These are phyloP conservation scores for Trichechus manatus DNA, from an alignment of 2,113 vertebrate genomes.

Conservation along the genomic window DNA sequence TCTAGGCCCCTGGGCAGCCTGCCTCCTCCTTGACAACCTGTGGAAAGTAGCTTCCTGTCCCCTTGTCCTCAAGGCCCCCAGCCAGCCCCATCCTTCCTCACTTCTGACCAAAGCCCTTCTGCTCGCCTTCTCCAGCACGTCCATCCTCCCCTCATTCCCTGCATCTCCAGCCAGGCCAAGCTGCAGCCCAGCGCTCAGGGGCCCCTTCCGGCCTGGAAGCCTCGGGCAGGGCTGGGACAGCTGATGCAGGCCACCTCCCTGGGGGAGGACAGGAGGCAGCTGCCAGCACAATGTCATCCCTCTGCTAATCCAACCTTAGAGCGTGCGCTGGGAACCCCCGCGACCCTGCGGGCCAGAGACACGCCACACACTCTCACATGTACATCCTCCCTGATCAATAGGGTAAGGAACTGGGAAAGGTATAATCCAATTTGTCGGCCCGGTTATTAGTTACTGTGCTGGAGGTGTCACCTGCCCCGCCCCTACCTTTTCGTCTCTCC, in stretches of 20 bases:
- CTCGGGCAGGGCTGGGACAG: neutral
- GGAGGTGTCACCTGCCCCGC: neutral
- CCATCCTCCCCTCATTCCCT: neutral
- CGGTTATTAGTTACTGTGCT: neutral
- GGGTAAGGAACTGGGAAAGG: slow-evolving; percentile 80
- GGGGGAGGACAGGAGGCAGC: neutral
- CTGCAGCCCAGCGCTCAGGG: neutral
- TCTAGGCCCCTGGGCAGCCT: neutral
- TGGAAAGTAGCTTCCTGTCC: neutral
- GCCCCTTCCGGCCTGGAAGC: neutral
- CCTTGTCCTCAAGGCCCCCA: neutral
- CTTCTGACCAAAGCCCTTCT: fast-evolving
- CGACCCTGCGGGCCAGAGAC: slow-evolving; percentile 64
- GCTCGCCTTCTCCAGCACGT: neutral
- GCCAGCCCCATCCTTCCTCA: neutral
- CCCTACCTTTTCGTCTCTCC: neutral
- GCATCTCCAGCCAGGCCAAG: neutral
- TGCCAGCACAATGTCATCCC: neutral
- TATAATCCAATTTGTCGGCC: slow-evolving; percentile 72
- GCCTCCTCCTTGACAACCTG: neutral
- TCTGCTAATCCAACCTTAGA: slow-evolving; percentile 78
- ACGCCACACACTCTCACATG: fast-evolving
- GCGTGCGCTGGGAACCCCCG: slow-evolving; percentile 66
- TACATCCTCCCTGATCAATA: slow-evolving; percentile 74
- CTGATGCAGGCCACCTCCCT: neutral